These are phyloP conservation scores for Atherinomorus stipes DNA, from an alignment of 2,113 vertebrate genomes.

Conservation along the genomic window DNA sequence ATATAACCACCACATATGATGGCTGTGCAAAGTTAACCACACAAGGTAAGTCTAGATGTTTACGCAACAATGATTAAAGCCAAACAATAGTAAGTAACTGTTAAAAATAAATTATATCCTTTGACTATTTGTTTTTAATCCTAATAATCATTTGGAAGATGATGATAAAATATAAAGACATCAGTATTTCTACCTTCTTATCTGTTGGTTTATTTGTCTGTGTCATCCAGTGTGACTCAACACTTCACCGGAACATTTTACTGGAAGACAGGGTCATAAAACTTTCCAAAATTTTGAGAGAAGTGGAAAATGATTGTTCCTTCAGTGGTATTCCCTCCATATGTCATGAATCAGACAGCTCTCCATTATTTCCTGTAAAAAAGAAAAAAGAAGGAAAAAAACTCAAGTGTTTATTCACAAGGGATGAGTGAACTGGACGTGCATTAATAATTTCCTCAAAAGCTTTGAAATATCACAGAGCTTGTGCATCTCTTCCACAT, in stretches of 20 bases:
- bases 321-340: conserved; percentile 14
- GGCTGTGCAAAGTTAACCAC: too few species aligned
- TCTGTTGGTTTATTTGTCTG: background rate
- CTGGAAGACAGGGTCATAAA: conserved; percentile 9
- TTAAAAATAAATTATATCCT: too few species aligned
- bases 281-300: background rate
- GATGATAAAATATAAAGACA: background rate
- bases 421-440: conserved; percentile 44
- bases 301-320: conserved; percentile 36
- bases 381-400: too few species aligned
- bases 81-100: too few species aligned
- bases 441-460: conserved; percentile 48
- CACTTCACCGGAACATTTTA: conserved; percentile 7
- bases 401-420: conserved; percentile 16
- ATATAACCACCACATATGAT: too few species aligned
- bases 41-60: too few species aligned
- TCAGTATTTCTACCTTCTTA: background rate
- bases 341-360: conserved; percentile 18
- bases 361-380: conserved; percentile 31
- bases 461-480: conserved; percentile 41
- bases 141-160: background rate
- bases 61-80: too few species aligned
- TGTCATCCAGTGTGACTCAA: conserved; percentile 2
- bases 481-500: conserved; percentile 49
- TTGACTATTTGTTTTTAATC: too few species aligned